Evolutionary conservation across 2,888 invertebrate species (phyloP).

Genomic region (Drosophila meridionalis): DNA sequence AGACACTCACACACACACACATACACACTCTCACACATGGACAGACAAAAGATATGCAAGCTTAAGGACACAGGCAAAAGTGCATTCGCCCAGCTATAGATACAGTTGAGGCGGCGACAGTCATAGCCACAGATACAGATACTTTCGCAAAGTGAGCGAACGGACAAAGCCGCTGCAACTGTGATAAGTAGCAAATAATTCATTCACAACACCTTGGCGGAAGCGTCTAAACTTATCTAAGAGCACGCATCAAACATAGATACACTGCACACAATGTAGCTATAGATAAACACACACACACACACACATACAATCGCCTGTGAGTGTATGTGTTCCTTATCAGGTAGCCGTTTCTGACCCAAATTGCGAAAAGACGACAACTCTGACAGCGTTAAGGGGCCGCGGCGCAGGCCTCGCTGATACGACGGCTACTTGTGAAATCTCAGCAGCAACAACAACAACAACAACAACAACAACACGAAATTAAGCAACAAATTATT

Average conservation of each 20-base stretch:
- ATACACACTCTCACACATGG: constrained; percentile 6
- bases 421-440: constrained; percentile 65
- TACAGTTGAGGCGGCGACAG: constrained; percentile 4
- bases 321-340: constrained; percentile 54
- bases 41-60: constrained; percentile 35
- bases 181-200: constrained; percentile 17
- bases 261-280: constrained; percentile 31
- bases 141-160: constrained; percentile 2
- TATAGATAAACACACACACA: constrained; percentile 2
- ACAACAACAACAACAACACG: constrained; percentile 41
- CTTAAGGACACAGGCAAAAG: constrained; percentile 81
- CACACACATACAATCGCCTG: background rate
- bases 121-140: constrained; percentile 3
- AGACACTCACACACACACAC: constrained; percentile 12
- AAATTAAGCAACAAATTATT: constrained; percentile 78
- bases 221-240: constrained; percentile 45
- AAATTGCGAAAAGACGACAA: constrained; percentile 63
- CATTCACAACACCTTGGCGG: constrained; percentile 47
- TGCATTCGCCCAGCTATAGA: constrained; percentile 37
- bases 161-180: constrained; percentile 4
- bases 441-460: constrained; percentile 47
- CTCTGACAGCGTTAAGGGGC: constrained; percentile 42
- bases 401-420: constrained; percentile 56
- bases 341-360: constrained; percentile 72
- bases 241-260: constrained; percentile 49